Conservation (phyloP, 2,113 vertebrate genomes). For the Sapayoa aenigma region DNA sequence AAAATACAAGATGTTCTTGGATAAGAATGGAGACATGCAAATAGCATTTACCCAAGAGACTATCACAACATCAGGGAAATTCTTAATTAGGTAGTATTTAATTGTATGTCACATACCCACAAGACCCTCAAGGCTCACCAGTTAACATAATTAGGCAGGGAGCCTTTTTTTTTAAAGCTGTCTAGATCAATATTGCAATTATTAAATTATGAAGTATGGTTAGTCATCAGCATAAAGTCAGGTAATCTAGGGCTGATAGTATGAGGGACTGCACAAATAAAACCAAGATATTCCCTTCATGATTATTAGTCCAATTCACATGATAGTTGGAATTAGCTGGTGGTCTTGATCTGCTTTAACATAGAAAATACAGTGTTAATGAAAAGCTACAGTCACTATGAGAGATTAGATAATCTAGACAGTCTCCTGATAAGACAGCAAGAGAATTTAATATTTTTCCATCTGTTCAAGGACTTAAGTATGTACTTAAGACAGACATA, state of each 20-base stretch:
- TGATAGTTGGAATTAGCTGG: background rate
- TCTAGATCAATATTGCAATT: slow-evolving; percentile 49
- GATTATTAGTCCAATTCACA: background rate
- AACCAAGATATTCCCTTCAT: background rate
- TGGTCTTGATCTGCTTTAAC: background rate
- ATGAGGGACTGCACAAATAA: background rate
- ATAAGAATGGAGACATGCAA: slow-evolving; percentile 34
- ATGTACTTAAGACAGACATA: background rate
- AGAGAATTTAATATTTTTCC: background rate
- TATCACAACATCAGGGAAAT: slow-evolving; percentile 8
- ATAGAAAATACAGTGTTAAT: background rate
- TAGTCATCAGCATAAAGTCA: background rate
- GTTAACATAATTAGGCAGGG: slow-evolving; percentile 25
- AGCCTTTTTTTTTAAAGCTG: background rate
- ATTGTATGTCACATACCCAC: slow-evolving; percentile 6
- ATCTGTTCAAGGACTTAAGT: background rate
- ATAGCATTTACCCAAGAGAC: slow-evolving; percentile 33
- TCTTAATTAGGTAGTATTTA: slow-evolving; percentile 54
- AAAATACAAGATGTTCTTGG: slow-evolving; percentile 9
- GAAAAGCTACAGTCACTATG: background rate
- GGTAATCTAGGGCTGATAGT: background rate
- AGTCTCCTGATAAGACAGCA: background rate
- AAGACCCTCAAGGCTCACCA: slow-evolving; percentile 37
- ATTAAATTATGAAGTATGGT: slow-evolving; percentile 1
- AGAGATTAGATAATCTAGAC: slow-evolving; percentile 4